Conservation (phyloP, 2,797 vertebrate species). For the Fistularia tabacaria region DNA sequence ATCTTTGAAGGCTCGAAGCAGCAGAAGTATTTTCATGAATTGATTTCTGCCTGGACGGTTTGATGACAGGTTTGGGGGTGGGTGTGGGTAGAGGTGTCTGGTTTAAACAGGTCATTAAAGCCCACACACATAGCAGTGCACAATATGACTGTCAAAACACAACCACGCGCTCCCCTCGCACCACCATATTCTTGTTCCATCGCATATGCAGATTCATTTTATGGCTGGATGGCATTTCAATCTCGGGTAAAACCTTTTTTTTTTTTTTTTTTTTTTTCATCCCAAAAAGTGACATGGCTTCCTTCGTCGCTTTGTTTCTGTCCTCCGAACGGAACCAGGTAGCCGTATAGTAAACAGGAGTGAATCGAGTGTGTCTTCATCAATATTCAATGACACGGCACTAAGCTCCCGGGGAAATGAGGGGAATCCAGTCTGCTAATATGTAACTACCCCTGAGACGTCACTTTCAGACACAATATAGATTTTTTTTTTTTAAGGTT, state of each 20-base stretch:
- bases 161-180: constrained; percentile 8
- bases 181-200: constrained; percentile 6
- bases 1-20: constrained; percentile 24
- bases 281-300: not conserved
- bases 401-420: constrained; percentile 1
- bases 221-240: too few species aligned
- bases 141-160: constrained; percentile 18
- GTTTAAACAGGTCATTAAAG: constrained; percentile 46
- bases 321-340: not conserved
- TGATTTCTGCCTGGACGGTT: constrained; percentile 43
- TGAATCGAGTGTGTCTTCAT: constrained; percentile 7
- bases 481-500: constrained; percentile 13
- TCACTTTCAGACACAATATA: constrained; percentile 4
- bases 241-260: not conserved
- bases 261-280: too few species aligned
- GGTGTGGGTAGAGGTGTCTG: not conserved
- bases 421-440: constrained; percentile 7
- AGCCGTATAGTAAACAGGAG: constrained; percentile 10
- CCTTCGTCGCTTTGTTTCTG: not conserved
- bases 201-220: constrained; percentile 2
- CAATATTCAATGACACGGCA: constrained; percentile 13
- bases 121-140: constrained; percentile 13
- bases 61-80: constrained; percentile 5
- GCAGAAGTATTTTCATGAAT: too few species aligned
- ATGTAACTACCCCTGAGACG: constrained; percentile 16